These are phyloP conservation scores for Chelidonichthys spinosus DNA, from an alignment of 2,797 vertebrate species.

Conservation along the genomic window DNA sequence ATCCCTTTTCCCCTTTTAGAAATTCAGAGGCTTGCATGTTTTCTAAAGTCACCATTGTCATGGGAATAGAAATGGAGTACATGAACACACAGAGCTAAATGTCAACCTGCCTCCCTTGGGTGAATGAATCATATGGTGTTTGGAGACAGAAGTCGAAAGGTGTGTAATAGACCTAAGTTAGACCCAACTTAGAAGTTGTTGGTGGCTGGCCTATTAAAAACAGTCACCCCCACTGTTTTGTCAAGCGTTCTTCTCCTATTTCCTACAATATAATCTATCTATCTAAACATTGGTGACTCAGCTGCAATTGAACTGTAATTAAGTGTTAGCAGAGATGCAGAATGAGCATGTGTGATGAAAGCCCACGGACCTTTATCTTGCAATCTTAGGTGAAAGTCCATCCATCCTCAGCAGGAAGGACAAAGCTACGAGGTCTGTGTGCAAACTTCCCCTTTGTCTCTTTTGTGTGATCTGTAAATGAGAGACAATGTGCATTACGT, in stretches of 20 bases:
- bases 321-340: slow-evolving; percentile 15
- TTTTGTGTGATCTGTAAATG: slow-evolving; percentile 84
- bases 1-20: slow-evolving; percentile 44
- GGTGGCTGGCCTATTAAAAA: slow-evolving; percentile 50
- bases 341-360: slow-evolving; percentile 40
- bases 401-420: slow-evolving; percentile 47
- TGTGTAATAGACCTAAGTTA: slow-evolving; percentile 59
- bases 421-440: slow-evolving; percentile 38
- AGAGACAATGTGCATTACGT: slow-evolving; percentile 85
- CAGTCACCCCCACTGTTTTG: slow-evolving; percentile 12
- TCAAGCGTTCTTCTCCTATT: slow-evolving; percentile 24
- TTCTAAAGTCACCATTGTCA: slow-evolving; percentile 73
- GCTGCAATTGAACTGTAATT: slow-evolving; percentile 9
- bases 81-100: slow-evolving; percentile 76
- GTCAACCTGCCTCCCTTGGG: slow-evolving; percentile 75
- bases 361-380: slow-evolving; percentile 44
- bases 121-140: slow-evolving; percentile 71
- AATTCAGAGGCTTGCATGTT: slow-evolving; percentile 73
- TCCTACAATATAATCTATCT: slow-evolving; percentile 11
- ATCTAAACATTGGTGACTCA: neutral
- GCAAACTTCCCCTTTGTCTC: slow-evolving; percentile 73
- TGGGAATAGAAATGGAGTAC: slow-evolving; percentile 75
- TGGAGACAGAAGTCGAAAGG: slow-evolving; percentile 66
- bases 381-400: slow-evolving; percentile 58
- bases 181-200: slow-evolving; percentile 50